Conservation (phyloP, 1,140 invertebrate species). For the Drosophila novamexicana region DNA sequence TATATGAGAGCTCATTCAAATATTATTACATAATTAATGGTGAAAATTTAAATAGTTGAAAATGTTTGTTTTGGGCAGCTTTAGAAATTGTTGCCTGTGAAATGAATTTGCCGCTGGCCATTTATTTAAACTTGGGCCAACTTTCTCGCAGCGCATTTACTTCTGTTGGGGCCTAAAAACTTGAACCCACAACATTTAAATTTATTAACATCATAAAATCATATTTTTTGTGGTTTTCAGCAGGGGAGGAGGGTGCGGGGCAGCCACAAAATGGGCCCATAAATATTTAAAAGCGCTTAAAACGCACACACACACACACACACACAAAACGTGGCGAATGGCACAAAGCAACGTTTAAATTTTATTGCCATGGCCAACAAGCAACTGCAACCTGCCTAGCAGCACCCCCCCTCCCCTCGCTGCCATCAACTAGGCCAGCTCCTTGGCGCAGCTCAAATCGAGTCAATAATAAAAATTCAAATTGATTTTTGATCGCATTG, state of each 20-base stretch:
- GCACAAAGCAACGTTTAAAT: slow-evolving; percentile 70
- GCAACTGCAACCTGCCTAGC: slow-evolving; percentile 19
- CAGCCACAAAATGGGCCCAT: slow-evolving; percentile 72
- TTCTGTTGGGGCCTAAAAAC: slow-evolving; percentile 4
- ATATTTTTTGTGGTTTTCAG: slow-evolving; percentile 60
- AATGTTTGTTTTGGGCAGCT: neutral
- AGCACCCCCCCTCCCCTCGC: too few species aligned
- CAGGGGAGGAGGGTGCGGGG: slow-evolving; percentile 13
- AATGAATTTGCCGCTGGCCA: neutral
- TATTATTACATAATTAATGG: too few species aligned
- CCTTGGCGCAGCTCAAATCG: slow-evolving; percentile 30
- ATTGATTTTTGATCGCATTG: slow-evolving; percentile 72
- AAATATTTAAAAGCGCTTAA: slow-evolving; percentile 80
- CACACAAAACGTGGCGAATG: slow-evolving; percentile 26
- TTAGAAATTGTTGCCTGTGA: too few species aligned
- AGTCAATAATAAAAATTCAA: slow-evolving; percentile 75
- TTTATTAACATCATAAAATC: slow-evolving; percentile 75
- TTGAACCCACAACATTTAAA: slow-evolving; percentile 66
- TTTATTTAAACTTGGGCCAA: neutral
- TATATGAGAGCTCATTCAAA: too few species aligned
- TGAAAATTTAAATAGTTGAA: too few species aligned
- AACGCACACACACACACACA: slow-evolving; percentile 55
- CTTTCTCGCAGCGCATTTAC: slow-evolving; percentile 16
- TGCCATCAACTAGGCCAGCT: slow-evolving; percentile 7
- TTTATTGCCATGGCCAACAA: slow-evolving; percentile 56